Base-by-base conservation (phyloP, 2,888 invertebrate genomes). In the Melanostoma mellinum region DNA sequence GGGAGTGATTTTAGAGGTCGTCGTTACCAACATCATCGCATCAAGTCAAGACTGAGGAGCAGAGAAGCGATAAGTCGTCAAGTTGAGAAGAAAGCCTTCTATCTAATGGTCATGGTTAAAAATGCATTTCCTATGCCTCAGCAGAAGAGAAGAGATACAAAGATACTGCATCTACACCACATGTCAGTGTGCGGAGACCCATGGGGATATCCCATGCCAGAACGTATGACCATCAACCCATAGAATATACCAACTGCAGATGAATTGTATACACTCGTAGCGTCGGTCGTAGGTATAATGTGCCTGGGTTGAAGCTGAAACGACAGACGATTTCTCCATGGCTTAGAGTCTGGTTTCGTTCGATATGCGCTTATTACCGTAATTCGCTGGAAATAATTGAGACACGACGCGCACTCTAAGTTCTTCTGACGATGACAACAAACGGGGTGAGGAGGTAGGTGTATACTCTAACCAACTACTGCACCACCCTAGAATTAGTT, bases 351-450 rank as follows among this genome's bases (percentile, higher is more conserved):
- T n/a, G 42, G 40, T 48, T 63, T 44, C 33, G 84, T 69, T 67
- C 79, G 84, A 84, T 84, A 84, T 84, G 84, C 84, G 84, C 84
- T 84, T 84, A 84, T 84, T 84, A 84, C 84, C 84, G 84, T 84
- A 84, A 84, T 84, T 84, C 84, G 84, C 84, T 84, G 79, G 84
- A 84, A 84, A 84, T 84, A 84, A 84, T 84, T 84, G 84, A 84
- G 84, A 84, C 84, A 84, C 84, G 84, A 84, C 84, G 84, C 84
- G 84, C 74, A 78, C 82, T 78, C 72, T 46, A 68, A 68, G 81
- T 81, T 72, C 81, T 53, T 36, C 42, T 56, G 42, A n/a, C 38
- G 48, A 9, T 6, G 35, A 35, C 38, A 30, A 40, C 38, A 6
- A 5, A 6, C 1, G 8, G 32, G 53, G 36, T 20, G 38, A 4